Evolutionary conservation across 2,797 vertebrate genomes (phyloP).

Genomic region (Petrocephalus schoutedeni): DNA sequence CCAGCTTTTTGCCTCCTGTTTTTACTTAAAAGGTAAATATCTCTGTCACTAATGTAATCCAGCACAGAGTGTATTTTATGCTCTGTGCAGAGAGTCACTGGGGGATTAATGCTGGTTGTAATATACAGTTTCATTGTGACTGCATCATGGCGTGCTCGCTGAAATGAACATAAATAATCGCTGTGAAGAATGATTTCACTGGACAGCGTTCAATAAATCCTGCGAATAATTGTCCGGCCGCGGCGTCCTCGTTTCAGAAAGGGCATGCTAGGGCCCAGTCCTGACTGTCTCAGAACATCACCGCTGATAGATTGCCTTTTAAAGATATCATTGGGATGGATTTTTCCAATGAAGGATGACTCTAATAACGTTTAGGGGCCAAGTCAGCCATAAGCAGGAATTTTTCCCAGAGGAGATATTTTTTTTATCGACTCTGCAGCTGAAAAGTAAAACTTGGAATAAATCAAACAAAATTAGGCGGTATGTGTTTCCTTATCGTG

Average conservation of each 20-base stretch:
- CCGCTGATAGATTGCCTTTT: constrained; percentile 68
- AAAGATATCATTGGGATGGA: constrained; percentile 58
- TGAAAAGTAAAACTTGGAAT: constrained; percentile 44
- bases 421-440: constrained; percentile 65
- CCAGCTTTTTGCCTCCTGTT: neutral
- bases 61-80: neutral
- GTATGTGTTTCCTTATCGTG: constrained; percentile 52
- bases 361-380: constrained; percentile 40
- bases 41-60: neutral
- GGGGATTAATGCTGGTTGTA: constrained; percentile 16
- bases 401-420: constrained; percentile 56
- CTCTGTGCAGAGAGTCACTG: constrained; percentile 3
- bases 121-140: constrained; percentile 23
- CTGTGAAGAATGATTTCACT: constrained; percentile 53
- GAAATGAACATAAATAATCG: constrained; percentile 25
- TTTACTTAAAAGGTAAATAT: neutral
- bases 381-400: constrained; percentile 24
- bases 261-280: constrained; percentile 45
- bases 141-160: neutral
- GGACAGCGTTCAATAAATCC: constrained; percentile 63
- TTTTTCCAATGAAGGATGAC: constrained; percentile 61
- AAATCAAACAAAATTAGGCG: constrained; percentile 64
- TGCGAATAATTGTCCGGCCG: constrained; percentile 60
- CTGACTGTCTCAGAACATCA: constrained; percentile 58
- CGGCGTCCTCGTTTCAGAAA: constrained; percentile 58